Evolutionary conservation across 2,797 vertebrate genomes (phyloP).

Genomic region (Dipus sagitta): DNA sequence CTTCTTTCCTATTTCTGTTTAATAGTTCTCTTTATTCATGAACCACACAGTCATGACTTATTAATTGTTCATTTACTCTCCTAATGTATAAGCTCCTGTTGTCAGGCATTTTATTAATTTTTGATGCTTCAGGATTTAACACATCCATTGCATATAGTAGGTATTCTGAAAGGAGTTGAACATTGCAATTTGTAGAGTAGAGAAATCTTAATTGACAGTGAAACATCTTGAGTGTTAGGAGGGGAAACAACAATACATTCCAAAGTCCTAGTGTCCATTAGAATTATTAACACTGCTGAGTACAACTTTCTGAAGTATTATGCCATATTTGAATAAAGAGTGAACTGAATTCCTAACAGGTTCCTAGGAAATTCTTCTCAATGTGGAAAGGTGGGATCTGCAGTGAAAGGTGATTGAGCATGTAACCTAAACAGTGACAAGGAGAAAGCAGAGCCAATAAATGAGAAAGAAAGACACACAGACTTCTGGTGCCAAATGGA

Average conservation of each 20-base stretch:
- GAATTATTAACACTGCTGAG: not conserved
- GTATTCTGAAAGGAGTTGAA: not conserved
- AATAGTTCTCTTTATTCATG: not conserved
- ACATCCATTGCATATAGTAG: not conserved
- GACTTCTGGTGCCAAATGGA: not conserved
- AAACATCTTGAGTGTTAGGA: slow-evolving; percentile 9
- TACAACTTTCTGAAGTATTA: not conserved
- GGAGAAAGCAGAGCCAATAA: not conserved
- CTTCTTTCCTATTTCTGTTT: not conserved
- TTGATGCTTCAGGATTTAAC: not conserved
- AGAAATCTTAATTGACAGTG: not conserved
- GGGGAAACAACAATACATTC: not conserved
- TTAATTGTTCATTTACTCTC: slow-evolving; percentile 8
- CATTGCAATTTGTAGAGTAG: not conserved
- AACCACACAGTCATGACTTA: not conserved
- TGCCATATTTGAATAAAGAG: not conserved
- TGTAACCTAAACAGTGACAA: not conserved
- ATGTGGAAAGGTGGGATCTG: not conserved
- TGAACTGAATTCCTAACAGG: not conserved
- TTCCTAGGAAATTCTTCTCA: not conserved
- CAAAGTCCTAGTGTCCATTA: not conserved
- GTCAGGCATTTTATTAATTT: not conserved
- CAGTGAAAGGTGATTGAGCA: not conserved
- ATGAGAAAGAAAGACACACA: slow-evolving; percentile 7
- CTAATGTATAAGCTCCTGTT: not conserved